Evolutionary conservation across 2,113 vertebrate species (phyloP), one percentile per base, ranked within the genome.

Genomic region (Laterallus jamaicensis): DNA sequence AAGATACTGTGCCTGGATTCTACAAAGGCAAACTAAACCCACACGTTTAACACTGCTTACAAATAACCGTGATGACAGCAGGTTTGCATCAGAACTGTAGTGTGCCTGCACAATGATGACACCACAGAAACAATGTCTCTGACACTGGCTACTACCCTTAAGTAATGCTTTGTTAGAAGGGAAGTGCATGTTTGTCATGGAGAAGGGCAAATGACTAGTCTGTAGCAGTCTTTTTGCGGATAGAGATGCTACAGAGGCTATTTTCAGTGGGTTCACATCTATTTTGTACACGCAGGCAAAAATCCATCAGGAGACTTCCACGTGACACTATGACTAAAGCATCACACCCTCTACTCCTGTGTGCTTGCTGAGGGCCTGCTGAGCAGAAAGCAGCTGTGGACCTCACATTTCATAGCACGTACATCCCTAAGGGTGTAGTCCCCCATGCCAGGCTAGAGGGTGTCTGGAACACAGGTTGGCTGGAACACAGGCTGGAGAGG

Each of bases 161-260:
- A 71, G 35, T 52, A 91, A 79, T 59, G 68, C 31, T 75, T 68
- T 64, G 55, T 90, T 88, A 91, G 75, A 78, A 94, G 93, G 68
- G 28, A 82, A 74, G 58, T 2, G 0, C 24, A 17, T 3, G 56
- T 82, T 63, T 92, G 63, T 70, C 47, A 6, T 4, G 56, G 40
- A 32, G 64, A 63, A 82, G 54, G 52, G 70, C 11, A 13, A 75
- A 35, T 28, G 37, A n/a, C 32, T 82, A 44, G 50, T 49, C 62
- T 88, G 4, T 15, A 67, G 54, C 35, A 49, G 56, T 24, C 32
- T 77, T 69, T 68, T 58, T 74, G 35, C 35, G 54, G n/a, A 22
- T 68, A 18, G 12, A 28, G 54, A 25, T 54, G 63, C 40, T 79
- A 44, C 10, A 47, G 58, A 71, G 42, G 74, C 54, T 71, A 47